phyloP scores from a whole-genome alignment of 2,888 invertebrate species.

The Ophraella communa region DNA sequence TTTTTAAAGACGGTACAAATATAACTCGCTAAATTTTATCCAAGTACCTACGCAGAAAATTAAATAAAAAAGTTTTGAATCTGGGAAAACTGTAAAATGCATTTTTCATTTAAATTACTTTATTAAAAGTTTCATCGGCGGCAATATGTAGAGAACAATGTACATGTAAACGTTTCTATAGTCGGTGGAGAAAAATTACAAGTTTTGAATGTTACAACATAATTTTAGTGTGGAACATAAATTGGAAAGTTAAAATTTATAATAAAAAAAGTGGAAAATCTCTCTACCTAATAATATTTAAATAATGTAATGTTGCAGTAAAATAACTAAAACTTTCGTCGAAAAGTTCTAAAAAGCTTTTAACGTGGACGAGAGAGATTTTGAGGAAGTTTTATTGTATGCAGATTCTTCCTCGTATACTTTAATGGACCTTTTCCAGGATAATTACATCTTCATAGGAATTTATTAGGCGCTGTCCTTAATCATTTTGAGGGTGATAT shows the following conservation, averaged over 20 bases:
- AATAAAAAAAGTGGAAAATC: no score
- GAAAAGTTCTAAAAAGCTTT: slow-evolving; percentile 45
- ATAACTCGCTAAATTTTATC: no score
- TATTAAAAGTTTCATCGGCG: slow-evolving; percentile 13
- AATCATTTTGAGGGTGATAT: slow-evolving; percentile 21
- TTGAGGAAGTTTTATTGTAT: slow-evolving; percentile 43
- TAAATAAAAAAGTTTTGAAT: not conserved
- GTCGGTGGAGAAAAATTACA: slow-evolving; percentile 16
- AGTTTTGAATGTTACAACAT: slow-evolving; percentile 14
- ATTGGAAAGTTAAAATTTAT: slow-evolving; percentile 32
- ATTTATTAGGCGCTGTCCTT: slow-evolving; percentile 27
- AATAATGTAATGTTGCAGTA: slow-evolving; percentile 35
- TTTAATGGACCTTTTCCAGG: slow-evolving; percentile 38
- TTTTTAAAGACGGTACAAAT: no score
- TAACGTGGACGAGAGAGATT: slow-evolving; percentile 44
- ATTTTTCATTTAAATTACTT: slow-evolving; percentile 14
- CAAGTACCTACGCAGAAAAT: no score
- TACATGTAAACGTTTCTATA: no score
- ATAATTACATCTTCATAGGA: slow-evolving; percentile 36
- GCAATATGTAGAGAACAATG: slow-evolving; percentile 1
- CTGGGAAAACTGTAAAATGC: not conserved
- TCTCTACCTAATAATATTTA: slow-evolving; percentile 37
- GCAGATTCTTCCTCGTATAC: slow-evolving; percentile 38
- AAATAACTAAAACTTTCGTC: slow-evolving; percentile 40
- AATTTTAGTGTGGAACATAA: slow-evolving; percentile 14